Evolutionary conservation across 1,140 invertebrate genomes (phyloP), one percentile per base, ranked within the genome.

Genomic region (Oryctes rhinoceros): DNA sequence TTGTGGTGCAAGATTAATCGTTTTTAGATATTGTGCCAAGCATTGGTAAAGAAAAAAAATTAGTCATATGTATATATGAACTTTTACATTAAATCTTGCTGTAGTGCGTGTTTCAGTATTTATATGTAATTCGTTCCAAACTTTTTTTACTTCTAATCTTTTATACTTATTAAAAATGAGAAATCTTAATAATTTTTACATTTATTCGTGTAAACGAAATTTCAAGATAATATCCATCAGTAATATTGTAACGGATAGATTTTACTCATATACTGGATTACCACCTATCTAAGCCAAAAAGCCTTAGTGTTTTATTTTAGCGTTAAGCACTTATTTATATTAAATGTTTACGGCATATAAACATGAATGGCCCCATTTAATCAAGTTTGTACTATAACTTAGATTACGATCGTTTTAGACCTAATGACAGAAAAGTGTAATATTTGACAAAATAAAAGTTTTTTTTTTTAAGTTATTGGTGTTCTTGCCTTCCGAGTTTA

Each of bases 401-500:
- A 71, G 65, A 37, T 71, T 71, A 71, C 37, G 11, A 35, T 71
- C 24, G 53, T 71, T 71, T 71, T 71, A 71, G 65, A 71, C 30
- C 65, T 71, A 71, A 30, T 35, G 65, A 37, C 11, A 35, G 20
- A 71, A 30, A 71, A 71, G 18, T 71, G 65, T 71, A 71, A 71
- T 71, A 71, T 71, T 71, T 71, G 65, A 71, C 20, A 15, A 10
- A 71, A 71, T 71, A 71, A 71, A 71, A 71, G 65, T 35, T 71
- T 71, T 71, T 71, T 71, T 71, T 24, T 24, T 30, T 30, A 30
- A 35, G 24, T 35, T 6, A 11, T 0, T 71, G 4, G 65, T 71
- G 11, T 71, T 71, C 20, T 71, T 13, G 3, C 65, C 35, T 30
- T 15, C 2, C 5, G 53, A 59, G 2, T 18, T 59, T 18, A 59